Percentiles rank a stretch among this genome's conserved stretches.
Evolutionary conservation across 1,140 invertebrate genomes (phyloP).

Genomic region (Vollenhovia emeryi): DNA sequence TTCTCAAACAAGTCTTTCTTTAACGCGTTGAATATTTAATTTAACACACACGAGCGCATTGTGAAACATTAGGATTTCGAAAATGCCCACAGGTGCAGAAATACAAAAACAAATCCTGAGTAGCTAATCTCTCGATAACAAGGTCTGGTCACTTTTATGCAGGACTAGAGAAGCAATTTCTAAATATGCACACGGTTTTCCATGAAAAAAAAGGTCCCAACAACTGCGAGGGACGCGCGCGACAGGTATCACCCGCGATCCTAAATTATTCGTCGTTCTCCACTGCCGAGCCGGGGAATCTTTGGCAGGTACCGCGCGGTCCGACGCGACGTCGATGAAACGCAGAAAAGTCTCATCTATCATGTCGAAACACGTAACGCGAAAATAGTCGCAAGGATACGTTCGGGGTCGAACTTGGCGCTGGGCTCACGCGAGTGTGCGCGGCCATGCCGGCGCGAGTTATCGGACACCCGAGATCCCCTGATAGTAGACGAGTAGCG

Average conservation of each 20-base stretch:
- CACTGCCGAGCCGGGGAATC: conserved; percentile 62
- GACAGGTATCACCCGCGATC: conserved; percentile 72
- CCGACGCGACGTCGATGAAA: conserved; percentile 77
- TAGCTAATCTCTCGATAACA: no score
- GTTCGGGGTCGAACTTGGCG: conserved; percentile 74
- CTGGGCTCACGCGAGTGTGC: conserved; percentile 37
- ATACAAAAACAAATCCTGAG: background rate
- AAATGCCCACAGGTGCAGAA: background rate
- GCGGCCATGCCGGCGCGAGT: conserved; percentile 50
- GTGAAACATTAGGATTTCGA: background rate
- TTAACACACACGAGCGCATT: background rate
- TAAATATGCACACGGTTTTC: background rate
- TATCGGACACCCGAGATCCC: conserved; percentile 36
- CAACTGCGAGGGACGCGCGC: background rate
- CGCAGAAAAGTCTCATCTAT: conserved; percentile 81
- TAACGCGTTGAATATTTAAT: background rate
- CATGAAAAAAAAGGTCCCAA: background rate
- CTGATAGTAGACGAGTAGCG: conserved; percentile 29
- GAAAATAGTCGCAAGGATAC: conserved; percentile 83
- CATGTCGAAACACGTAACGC: conserved; percentile 80
- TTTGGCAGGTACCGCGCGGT: conserved; percentile 73
- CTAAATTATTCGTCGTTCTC: conserved; percentile 75
- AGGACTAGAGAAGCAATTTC: background rate
- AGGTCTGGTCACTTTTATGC: background rate
- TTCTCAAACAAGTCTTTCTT: background rate